Base-by-base conservation (phyloP, 2,888 invertebrate species). In the Xestia c-nigrum region DNA sequence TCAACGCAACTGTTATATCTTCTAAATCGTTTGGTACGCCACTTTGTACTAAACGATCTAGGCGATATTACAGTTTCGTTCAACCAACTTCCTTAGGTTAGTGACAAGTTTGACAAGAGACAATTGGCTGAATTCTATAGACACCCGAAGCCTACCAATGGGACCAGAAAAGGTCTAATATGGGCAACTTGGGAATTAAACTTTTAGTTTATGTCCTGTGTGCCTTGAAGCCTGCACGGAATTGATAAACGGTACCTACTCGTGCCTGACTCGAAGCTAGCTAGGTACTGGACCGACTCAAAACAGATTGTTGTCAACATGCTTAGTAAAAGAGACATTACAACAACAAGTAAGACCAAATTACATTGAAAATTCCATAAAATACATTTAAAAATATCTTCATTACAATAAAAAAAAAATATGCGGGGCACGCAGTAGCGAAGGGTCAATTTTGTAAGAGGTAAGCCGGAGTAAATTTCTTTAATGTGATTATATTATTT, bases 21-120 rank as follows among this genome's bases (percentile, higher is more conserved):
- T 81, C 79, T 50, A 79, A 38, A 55, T 68, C 63, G 12, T 82
- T 82, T 69, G 40, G 14, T 68, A n/a, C 43, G 31, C 31, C 31
- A 31, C 31, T 31, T 3, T 31, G 31, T 2, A 31, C 31, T 31
- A 31, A 31, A 31, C 31, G 31, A 31, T 31, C 31, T 31, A 31
- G 31, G 3, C 1, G 31, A 31, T 2, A 31, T 31, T 31, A 3
- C 16, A 67, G 43, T 52, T 19, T n/a, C 6, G 9, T 43, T 63
- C 38, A 43, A 24, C 31, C 38, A 43, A 24, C 31, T 19, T 40
- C 0, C 5, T 46, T 12, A 59, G 10, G 47, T 50, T 50, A 31
- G 16, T 19, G 12, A 14, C 6, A n/a, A 43, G 14, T 64, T 64
- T 43, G 14, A 12, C 10, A 0, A 0, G 12, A 21, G n/a, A 16